Percentiles rank a stretch among this genome's conserved stretches.
Conservation (phyloP, 2,888 invertebrate genomes). For the Hypsopygia costalis region DNA sequence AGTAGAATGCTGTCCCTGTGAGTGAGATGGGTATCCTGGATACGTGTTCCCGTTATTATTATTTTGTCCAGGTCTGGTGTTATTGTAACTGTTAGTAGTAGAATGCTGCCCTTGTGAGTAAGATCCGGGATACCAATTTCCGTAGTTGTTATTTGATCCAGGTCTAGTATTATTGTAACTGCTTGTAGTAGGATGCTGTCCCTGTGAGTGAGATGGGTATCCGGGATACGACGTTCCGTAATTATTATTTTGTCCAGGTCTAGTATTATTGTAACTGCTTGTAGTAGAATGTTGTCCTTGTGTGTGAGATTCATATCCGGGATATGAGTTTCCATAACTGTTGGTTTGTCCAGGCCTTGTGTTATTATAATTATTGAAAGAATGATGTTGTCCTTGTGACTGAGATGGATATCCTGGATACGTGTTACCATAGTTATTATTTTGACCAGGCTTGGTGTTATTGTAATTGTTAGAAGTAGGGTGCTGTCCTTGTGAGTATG, state of each 20-base stretch:
- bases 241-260: not conserved
- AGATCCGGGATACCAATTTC: not conserved
- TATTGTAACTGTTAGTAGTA: not conserved
- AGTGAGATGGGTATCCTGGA: not conserved
- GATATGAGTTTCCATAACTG: not conserved
- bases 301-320: not conserved
- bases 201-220: not conserved
- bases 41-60: not conserved
- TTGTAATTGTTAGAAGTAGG: not conserved
- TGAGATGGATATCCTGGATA: not conserved
- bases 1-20: not conserved
- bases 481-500: not conserved
- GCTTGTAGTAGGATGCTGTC: not conserved
- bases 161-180: not conserved
- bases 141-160: not conserved
- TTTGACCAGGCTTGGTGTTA: not conserved
- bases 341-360: not conserved
- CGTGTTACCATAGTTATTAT: slow-evolving; percentile 1
- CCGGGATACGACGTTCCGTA: not conserved
- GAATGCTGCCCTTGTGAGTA: not conserved
- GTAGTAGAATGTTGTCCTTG: not conserved
- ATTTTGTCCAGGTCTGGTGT: not conserved
- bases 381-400: not conserved
- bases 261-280: not conserved
- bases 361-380: not conserved